Percentiles rank a stretch among this genome's conserved stretches.
These are phyloP conservation scores for Aethina tumida DNA, from an alignment of 1,140 invertebrate species.

Conservation along the genomic window DNA sequence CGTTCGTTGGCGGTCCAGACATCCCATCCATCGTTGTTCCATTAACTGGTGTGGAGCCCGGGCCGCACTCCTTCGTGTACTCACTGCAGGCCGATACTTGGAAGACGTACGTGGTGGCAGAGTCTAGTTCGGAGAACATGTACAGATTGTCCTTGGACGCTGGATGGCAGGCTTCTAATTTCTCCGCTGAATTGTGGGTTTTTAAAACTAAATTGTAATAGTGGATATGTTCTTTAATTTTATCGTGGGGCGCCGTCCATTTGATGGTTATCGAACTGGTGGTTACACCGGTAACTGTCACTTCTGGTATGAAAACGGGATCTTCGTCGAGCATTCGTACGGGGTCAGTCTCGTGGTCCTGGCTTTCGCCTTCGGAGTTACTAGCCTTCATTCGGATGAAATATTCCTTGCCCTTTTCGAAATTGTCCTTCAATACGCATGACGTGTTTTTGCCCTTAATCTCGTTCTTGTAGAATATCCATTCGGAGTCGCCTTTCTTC, in stretches of 20 bases:
- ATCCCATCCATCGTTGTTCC: conserved; percentile 71
- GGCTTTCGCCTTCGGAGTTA: conserved; percentile 44
- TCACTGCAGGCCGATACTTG: conserved; percentile 67
- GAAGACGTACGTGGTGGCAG: conserved; percentile 68
- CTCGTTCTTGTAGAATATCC: conserved; percentile 40
- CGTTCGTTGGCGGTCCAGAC: conserved; percentile 40
- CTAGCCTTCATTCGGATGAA: conserved; percentile 37
- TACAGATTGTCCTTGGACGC: conserved; percentile 55
- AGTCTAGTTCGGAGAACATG: conserved; percentile 65
- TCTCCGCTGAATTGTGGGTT: conserved; percentile 44
- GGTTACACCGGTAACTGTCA: conserved; percentile 66
- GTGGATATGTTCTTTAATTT: conserved; percentile 60
- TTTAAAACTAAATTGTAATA: conserved; percentile 62
- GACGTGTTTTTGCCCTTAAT: conserved; percentile 41
- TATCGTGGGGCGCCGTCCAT: conserved; percentile 55
- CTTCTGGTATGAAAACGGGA: conserved; percentile 66
- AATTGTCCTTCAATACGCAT: conserved; percentile 41
- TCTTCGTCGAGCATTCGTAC: conserved; percentile 49
- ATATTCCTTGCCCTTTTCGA: conserved; percentile 42
- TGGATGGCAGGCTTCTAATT: conserved; percentile 50
- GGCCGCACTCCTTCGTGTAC: conserved; percentile 61
- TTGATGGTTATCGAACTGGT: conserved; percentile 67
- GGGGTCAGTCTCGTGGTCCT: conserved; percentile 31
- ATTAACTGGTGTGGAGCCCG: conserved; percentile 61
- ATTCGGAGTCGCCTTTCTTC: conserved; percentile 43